Conservation (phyloP, 2,888 invertebrate genomes). For the Crepidodera aurea region DNA sequence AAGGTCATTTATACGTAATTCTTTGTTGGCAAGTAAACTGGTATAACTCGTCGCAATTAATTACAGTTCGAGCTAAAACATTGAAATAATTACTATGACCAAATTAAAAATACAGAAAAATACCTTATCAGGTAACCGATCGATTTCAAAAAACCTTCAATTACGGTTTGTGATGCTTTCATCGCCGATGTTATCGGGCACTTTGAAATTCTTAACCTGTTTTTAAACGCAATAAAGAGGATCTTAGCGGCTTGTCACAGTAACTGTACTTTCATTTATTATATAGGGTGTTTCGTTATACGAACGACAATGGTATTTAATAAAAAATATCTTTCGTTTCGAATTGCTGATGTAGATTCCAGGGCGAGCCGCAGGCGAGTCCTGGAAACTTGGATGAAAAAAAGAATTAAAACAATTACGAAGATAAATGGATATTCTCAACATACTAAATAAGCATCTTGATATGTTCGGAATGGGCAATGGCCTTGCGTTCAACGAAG, state of each 20-base stretch:
- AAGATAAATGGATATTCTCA: not conserved
- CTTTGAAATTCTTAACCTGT: constrained; percentile 5
- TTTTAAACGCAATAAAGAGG: not conserved
- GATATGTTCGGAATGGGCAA: not conserved
- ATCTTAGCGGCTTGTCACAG: not conserved
- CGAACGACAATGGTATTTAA: no score
- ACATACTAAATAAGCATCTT: not conserved
- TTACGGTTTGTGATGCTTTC: not conserved
- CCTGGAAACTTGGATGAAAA: no score
- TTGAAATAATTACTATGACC: constrained; percentile 1
- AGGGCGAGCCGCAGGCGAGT: no score
- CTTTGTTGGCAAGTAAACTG: not conserved
- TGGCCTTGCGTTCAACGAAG: not conserved
- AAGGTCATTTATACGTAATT: not conserved
- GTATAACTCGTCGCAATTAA: not conserved
- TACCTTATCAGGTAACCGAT: not conserved
- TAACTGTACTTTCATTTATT: not conserved
- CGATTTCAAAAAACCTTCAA: constrained; percentile 4
- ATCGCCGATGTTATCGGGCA: not conserved
- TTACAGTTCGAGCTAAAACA: not conserved
- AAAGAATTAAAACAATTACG: no score
- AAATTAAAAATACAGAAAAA: constrained; percentile 1
- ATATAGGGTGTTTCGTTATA: no score
- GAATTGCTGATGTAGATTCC: no score
- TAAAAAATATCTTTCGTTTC: no score